A percentile compares a stretch with the other conserved stretches of the same genome.
Conservation (phyloP, 1,140 invertebrate species). For the Pogonomyrmex californicus region DNA sequence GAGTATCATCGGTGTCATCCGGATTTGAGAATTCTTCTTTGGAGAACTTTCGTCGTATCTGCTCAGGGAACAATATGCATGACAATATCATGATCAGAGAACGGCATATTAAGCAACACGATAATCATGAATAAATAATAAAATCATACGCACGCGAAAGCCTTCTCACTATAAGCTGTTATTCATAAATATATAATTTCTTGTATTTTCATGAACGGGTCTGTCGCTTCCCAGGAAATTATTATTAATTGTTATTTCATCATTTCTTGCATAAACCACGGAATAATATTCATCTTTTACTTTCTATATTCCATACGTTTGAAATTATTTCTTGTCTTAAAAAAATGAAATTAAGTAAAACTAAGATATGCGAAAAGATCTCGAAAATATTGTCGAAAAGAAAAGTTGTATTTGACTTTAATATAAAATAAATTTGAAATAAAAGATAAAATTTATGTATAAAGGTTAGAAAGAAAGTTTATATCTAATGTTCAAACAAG, state of each 20-base stretch:
- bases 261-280: not conserved
- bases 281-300: conserved; percentile 2
- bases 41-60: conserved; percentile 80
- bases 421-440: conserved; percentile 3
- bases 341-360: not conserved
- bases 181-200: conserved; percentile 40
- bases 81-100: not conserved
- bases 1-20: conserved; percentile 83
- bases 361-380: not conserved
- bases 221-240: not conserved
- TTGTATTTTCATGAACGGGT: not conserved
- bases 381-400: not conserved
- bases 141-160: not conserved
- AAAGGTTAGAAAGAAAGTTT: not conserved
- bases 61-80: conserved; percentile 39
- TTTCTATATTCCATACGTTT: not conserved
- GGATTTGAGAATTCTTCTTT: conserved; percentile 84
- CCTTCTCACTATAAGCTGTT: not conserved
- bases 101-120: conserved; percentile 5
- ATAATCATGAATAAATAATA: conserved; percentile 29
- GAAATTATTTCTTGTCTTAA: not conserved
- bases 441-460: not conserved
- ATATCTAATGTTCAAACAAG: not conserved
- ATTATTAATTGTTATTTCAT: conserved; percentile 34
- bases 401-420: not conserved